Base-by-base conservation (phyloP, 1,140 invertebrate species). In the Brachionus plicatilis region DNA sequence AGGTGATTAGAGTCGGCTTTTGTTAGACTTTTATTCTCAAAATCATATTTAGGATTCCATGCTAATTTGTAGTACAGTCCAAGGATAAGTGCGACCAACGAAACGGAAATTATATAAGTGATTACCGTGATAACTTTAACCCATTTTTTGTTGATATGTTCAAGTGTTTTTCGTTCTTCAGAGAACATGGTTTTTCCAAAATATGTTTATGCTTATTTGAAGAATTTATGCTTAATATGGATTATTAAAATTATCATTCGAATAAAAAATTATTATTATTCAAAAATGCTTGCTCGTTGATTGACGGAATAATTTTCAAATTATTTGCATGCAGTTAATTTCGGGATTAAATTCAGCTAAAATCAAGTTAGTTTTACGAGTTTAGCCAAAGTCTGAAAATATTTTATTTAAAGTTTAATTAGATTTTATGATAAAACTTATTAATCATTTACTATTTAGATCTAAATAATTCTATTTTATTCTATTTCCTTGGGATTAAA, bases 41-140 rank as follows among this genome's bases (percentile, higher is more conserved):
- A 27, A 24, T 82, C 79, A 68, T 82, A 82, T 75, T 92, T 92
- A 0, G 95, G 95, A 88, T 96, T 93, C 96, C 96, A 98, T 85
- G 98, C 92, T 88, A 97, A 95, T 85, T 96, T 93, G 90, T 98
- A 98, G 90, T 98, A 98, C 11, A 97, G 91, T 0, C 95, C 96
- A 29, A 98, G 91, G 88, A 97, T 94, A 85, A 98, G 96, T 5
- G 96, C 96, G 0, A 95, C 96, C 85, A 96, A 91, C 12, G 96
- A 98, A 84, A 98, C 96, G 86, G 95, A 95, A 87, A 98, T 93
- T 75, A 98, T 93, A 90, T 98, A 98, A 8, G 95, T 95, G 85
- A 97, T 92, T 43, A 98, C 96, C 1, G 96, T 98, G 84, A 97
- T 91, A 76, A 98, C 94, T n/a, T 96, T 92, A 45, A 98, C 88